phyloP scores from a whole-genome alignment of 2,797 vertebrate genomes.

The Coreius guichenoti region DNA sequence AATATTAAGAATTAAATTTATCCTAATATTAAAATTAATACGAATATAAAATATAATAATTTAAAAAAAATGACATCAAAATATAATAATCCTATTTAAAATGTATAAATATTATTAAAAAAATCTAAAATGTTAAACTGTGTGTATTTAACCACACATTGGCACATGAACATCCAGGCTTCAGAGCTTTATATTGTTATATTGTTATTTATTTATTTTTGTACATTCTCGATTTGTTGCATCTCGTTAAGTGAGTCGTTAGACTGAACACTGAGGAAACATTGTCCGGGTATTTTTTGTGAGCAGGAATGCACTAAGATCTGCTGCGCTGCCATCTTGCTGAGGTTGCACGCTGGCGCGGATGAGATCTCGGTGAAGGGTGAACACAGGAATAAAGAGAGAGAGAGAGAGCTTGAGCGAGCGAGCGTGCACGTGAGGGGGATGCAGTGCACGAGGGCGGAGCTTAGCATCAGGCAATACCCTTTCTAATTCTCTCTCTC shows the following conservation, averaged over 20 bases:
- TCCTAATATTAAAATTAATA: too few species aligned
- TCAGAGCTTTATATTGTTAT: too few species aligned
- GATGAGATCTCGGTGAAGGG: slow-evolving; percentile 78
- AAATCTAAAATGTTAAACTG: too few species aligned
- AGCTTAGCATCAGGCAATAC: slow-evolving; percentile 77
- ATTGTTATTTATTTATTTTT: too few species aligned
- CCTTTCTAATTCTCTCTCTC: slow-evolving; percentile 47
- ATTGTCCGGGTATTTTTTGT: neutral
- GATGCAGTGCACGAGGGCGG: slow-evolving; percentile 74
- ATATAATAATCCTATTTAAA: neutral
- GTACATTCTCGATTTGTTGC: too few species aligned
- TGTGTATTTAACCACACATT: too few species aligned
- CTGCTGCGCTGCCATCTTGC: slow-evolving; percentile 58
- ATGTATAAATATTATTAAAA: neutral
- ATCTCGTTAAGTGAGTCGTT: too few species aligned
- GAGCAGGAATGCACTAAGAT: neutral
- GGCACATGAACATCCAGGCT: too few species aligned
- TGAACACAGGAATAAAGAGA: slow-evolving; percentile 66
- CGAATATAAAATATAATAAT: too few species aligned
- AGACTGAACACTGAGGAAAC: neutral
- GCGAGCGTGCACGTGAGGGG: slow-evolving; percentile 66
- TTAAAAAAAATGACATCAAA: neutral
- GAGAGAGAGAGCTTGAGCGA: neutral
- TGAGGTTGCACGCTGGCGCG: slow-evolving; percentile 69
- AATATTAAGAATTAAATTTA: too few species aligned